These are phyloP conservation scores for Lampris incognitus DNA, from an alignment of 2,113 vertebrate genomes.

Conservation along the genomic window DNA sequence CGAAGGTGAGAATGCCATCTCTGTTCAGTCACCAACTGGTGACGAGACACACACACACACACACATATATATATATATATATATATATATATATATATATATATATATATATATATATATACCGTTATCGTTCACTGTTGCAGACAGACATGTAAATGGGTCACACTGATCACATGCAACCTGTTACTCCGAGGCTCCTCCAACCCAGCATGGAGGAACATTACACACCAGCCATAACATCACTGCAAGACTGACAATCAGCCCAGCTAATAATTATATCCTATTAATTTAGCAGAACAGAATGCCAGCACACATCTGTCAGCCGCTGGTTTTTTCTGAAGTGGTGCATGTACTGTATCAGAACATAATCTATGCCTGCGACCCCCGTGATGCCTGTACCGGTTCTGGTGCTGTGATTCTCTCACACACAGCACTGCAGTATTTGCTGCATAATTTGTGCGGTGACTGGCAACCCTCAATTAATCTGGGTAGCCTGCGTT, in stretches of 20 bases:
- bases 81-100: too few species aligned
- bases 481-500: conserved; percentile 75
- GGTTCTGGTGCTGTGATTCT: conserved; percentile 69
- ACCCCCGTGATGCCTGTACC: conserved; percentile 43
- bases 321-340: conserved; percentile 24
- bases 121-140: too few species aligned
- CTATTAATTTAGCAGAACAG: background rate
- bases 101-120: too few species aligned
- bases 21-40: conserved; percentile 34
- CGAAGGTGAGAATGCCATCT: conserved; percentile 6
- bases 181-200: conserved; percentile 41
- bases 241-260: background rate
- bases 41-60: conserved; percentile 14
- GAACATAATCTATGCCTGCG: conserved; percentile 58
- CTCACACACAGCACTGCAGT: conserved; percentile 67
- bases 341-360: conserved; percentile 21
- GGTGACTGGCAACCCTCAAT: conserved; percentile 77
- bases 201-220: conserved; percentile 6
- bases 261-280: conserved; percentile 13
- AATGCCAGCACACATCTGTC: conserved; percentile 14
- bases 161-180: conserved; percentile 47
- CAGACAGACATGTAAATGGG: conserved; percentile 28
- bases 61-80: conserved; percentile 7
- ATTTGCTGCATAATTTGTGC: conserved; percentile 77
- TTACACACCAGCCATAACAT: conserved; percentile 24